Evolutionary conservation across 2,888 invertebrate genomes (phyloP), one percentile per base, ranked within the genome.

Genomic region (Cataglyphis rosenhaueri): DNA sequence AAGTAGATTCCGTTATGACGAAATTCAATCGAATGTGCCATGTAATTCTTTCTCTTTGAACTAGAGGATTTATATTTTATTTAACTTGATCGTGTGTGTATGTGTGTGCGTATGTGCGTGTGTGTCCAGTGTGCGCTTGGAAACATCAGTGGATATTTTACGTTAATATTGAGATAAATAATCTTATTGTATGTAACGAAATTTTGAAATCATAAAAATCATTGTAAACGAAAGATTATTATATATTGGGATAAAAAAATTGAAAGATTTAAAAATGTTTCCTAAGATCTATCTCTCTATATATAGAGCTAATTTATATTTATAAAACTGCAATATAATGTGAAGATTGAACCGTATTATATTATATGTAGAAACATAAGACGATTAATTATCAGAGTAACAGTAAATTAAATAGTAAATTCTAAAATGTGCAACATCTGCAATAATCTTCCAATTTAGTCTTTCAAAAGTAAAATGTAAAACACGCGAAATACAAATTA

Each of bases 361-460:
- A 41, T 62, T 18, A 75, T 9, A 44, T 61, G n/a, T 44, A 12
- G 9, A 32, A 66, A 55, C 2, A 25, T 25, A 25, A 65, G 32
- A 25, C 44, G 8, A 52, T 21, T 78, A 57, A 59, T 44, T 75
- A 29, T 44, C 44, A 32, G 21, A 32, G 9, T 21, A 21, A 21
- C 21, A 21, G 21, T 21, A 21, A 21, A 21, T 8, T 61, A 74
- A 62, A 74, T 6, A 12, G 3, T 52, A 64, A 75, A 64, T 61
- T 61, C 61, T 74, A 64, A 35, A 64, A 21, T 21, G 12, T 52
- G 38, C 48, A 52, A 75, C 32, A 75, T 48, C 21, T 35, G 35
- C 25, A 21, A 32, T 32, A 35, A 61, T 75, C 74, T 75, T 75
- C 48, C 25, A 65, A 10, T 52, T 38, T 75, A 65, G 32, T 75